Conservation (phyloP, 2,113 vertebrate species). For the Hippocampus abdominalis region DNA sequence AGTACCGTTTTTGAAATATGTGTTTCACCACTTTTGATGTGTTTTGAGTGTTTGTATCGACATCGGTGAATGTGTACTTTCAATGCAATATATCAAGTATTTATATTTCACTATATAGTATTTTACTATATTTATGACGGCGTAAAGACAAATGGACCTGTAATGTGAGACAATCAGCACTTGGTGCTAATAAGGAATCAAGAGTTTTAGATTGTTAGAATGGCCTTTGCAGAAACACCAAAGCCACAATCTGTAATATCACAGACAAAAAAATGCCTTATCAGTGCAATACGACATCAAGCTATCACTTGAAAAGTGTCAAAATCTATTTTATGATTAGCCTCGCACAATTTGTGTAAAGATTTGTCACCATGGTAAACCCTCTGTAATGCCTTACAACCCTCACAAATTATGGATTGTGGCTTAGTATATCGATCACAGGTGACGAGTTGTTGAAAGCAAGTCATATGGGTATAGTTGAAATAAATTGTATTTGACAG, state of each 20-base stretch:
- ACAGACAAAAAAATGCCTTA: slow-evolving; percentile 24
- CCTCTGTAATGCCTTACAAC: slow-evolving; percentile 22
- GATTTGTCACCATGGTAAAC: slow-evolving; percentile 31
- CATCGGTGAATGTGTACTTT: slow-evolving; percentile 53
- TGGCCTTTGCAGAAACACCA: slow-evolving; percentile 44
- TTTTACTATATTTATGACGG: slow-evolving; percentile 65
- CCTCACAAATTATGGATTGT: slow-evolving; percentile 44
- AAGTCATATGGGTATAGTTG: slow-evolving; percentile 52
- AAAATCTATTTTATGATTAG: slow-evolving; percentile 13
- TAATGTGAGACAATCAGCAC: slow-evolving; percentile 58
- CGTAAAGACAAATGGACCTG: slow-evolving; percentile 43
- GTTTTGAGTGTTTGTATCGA: slow-evolving; percentile 62
- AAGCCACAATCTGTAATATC: slow-evolving; percentile 59
- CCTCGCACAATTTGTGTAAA: slow-evolving; percentile 29
- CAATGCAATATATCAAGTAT: slow-evolving; percentile 51
- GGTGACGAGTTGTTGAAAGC: slow-evolving; percentile 53
- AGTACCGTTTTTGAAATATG: slow-evolving; percentile 42
- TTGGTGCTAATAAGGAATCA: slow-evolving; percentile 36
- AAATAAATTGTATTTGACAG: slow-evolving; percentile 66
- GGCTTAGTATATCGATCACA: slow-evolving; percentile 54
- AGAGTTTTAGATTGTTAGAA: slow-evolving; percentile 38
- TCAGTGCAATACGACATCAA: slow-evolving; percentile 13
- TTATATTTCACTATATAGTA: slow-evolving; percentile 62
- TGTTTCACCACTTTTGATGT: slow-evolving; percentile 52
- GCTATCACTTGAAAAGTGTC: background rate